A percentile compares a stretch with the other conserved stretches of the same genome.
Conservation (phyloP, 2,113 vertebrate species). For the Cebus imitator region DNA sequence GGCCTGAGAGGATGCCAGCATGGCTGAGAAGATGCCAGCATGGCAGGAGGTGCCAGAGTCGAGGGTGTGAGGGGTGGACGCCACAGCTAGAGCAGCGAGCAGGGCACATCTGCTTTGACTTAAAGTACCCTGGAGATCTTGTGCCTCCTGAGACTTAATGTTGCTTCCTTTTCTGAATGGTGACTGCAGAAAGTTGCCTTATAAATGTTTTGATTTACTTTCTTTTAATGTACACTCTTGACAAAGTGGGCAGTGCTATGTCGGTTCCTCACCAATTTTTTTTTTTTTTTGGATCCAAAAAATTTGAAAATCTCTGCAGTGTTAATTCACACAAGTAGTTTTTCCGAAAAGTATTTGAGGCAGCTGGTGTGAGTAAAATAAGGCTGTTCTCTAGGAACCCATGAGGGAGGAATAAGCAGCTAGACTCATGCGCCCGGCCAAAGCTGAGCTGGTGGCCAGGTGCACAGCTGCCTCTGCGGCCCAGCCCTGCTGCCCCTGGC, state of each 20-base stretch:
- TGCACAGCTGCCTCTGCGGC: not conserved
- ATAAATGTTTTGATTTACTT: not conserved
- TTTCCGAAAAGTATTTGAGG: not conserved
- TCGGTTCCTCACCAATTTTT: not conserved
- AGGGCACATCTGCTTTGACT: not conserved
- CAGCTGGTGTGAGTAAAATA: not conserved
- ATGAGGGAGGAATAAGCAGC: not conserved
- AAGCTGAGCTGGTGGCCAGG: not conserved
- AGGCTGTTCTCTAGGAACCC: not conserved
- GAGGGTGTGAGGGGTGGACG: rapidly evolving
- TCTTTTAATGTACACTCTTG: not conserved
- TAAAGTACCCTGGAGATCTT: not conserved
- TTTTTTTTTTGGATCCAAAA: not conserved
- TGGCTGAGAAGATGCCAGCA: not conserved
- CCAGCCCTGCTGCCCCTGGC: not conserved
- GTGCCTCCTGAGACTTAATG: not conserved
- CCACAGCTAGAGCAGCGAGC: rapidly evolving
- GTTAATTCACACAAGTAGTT: too few relatives aligned
- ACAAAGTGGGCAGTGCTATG: not conserved
- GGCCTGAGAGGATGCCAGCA: not conserved
- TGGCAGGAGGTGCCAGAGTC: rapidly evolving
- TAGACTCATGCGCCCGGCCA: not conserved
- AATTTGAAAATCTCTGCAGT: not conserved
- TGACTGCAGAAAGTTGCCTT: not conserved
- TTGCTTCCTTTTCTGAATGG: not conserved